These are phyloP conservation scores for Glyptemys insculpta DNA, from an alignment of 2,797 vertebrate genomes.

Conservation along the genomic window DNA sequence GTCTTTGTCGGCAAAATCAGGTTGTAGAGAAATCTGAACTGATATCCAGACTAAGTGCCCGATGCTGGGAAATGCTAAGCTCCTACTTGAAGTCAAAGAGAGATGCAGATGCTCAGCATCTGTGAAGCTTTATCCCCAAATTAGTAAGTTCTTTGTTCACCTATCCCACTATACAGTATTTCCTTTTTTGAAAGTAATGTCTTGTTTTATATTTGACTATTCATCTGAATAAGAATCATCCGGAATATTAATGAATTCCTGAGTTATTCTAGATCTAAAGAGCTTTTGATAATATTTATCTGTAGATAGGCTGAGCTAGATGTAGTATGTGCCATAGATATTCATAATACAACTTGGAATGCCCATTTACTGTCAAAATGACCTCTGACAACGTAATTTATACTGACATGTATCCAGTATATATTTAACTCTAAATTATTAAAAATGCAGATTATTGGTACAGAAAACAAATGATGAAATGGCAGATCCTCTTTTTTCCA, in stretches of 20 bases:
- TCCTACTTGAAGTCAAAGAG: background rate
- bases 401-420: background rate
- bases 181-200: background rate
- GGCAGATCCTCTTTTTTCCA: slow-evolving; percentile 56
- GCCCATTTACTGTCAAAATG: background rate
- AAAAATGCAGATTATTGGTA: slow-evolving; percentile 11
- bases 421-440: slow-evolving; percentile 67
- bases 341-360: background rate
- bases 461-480: slow-evolving; percentile 43
- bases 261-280: background rate
- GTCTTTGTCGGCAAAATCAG: background rate
- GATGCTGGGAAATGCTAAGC: slow-evolving; percentile 19
- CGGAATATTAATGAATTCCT: background rate
- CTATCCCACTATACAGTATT: background rate
- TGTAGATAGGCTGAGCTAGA: background rate
- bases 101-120: background rate
- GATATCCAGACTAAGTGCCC: background rate
- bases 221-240: background rate
- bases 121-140: background rate
- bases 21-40: background rate
- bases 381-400: background rate
- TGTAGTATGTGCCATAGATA: background rate
- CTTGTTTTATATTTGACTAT: background rate
- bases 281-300: background rate
- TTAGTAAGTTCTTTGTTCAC: background rate